phyloP scores from a whole-genome alignment of 2,888 invertebrate genomes.

The Danaus chrysippus region DNA sequence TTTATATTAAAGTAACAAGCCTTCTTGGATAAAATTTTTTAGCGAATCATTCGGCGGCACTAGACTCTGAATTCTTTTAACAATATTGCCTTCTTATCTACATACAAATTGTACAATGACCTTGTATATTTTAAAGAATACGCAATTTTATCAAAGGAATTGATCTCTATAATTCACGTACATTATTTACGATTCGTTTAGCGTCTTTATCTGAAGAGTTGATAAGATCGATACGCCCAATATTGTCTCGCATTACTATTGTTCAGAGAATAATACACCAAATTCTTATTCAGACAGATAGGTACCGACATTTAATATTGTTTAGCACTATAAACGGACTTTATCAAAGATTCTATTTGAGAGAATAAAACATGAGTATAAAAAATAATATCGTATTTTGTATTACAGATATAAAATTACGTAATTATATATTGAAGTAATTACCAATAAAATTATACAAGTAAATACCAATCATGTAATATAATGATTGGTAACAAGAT shows the following conservation, averaged over 20 bases:
- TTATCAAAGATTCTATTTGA: no score
- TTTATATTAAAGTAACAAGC: constrained; percentile 3
- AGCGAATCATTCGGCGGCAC: background rate
- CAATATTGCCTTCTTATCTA: constrained; percentile 10
- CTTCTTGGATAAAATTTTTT: background rate
- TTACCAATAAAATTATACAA: background rate
- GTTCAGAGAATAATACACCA: constrained; percentile 51
- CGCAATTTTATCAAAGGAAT: constrained; percentile 50
- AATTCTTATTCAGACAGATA: constrained; percentile 37
- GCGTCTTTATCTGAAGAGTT: constrained; percentile 59
- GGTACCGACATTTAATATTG: background rate
- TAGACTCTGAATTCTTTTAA: constrained; percentile 4
- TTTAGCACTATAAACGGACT: no score
- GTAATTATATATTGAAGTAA: background rate
- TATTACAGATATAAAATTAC: background rate
- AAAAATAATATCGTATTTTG: background rate
- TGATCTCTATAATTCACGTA: constrained; percentile 67
- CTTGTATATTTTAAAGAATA: constrained; percentile 15
- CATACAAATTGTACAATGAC: constrained; percentile 12
- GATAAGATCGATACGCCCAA: constrained; percentile 70
- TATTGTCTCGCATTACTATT: constrained; percentile 70
- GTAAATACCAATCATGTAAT: background rate
- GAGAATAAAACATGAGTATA: no score
- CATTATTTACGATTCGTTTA: constrained; percentile 73
- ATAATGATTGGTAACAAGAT: background rate